A percentile compares a stretch with the other conserved stretches of the same genome.
Conservation (phyloP, 2,113 vertebrate species). For the Macquaria ambigua region DNA sequence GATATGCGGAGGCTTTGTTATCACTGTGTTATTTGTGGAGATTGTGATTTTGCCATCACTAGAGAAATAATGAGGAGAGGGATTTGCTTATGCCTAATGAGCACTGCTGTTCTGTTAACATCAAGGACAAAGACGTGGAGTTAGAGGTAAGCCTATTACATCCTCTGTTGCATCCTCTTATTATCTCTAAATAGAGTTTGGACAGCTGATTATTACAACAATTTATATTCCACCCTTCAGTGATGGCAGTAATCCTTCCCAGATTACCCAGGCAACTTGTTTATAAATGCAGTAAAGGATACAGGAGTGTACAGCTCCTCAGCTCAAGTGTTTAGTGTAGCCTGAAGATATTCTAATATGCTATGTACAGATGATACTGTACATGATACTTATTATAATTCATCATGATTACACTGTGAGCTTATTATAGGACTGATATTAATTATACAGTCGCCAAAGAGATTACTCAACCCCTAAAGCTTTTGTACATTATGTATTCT, state of each 20-base stretch:
- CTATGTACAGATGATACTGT: conserved; percentile 21
- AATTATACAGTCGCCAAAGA: conserved; percentile 38
- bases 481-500: conserved; percentile 15
- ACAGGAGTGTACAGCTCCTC: neutral
- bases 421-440: conserved; percentile 17
- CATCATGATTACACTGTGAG: neutral
- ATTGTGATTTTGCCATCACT: conserved; percentile 31
- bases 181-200: conserved; percentile 62
- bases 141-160: conserved; percentile 55
- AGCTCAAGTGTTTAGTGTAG: neutral
- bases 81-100: conserved; percentile 44
- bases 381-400: conserved; percentile 34
- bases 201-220: conserved; percentile 59
- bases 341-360: conserved; percentile 12
- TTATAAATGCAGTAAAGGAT: neutral
- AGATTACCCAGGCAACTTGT: conserved; percentile 15
- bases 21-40: conserved; percentile 9
- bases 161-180: conserved; percentile 42
- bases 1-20: neutral
- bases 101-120: conserved; percentile 12
- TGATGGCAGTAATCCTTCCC: conserved; percentile 51
- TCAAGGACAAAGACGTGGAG: conserved; percentile 58
- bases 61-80: conserved; percentile 1
- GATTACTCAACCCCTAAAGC: conserved; percentile 19
- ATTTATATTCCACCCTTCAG: conserved; percentile 46